Evolutionary conservation across 2,888 invertebrate species (phyloP).

Genomic region (Cordilura impudica): DNA sequence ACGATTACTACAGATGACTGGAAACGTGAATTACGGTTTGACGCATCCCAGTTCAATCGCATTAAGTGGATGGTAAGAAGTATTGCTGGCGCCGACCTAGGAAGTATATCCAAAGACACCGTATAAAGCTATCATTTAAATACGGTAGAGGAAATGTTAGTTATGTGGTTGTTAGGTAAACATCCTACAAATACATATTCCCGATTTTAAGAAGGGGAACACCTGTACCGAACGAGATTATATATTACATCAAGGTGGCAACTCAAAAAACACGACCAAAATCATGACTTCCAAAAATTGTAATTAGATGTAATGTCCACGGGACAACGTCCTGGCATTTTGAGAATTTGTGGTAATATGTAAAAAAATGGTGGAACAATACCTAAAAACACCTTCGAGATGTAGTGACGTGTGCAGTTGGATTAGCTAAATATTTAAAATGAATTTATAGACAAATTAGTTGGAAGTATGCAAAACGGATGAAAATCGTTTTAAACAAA

Average conservation of each 20-base stretch:
- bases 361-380: slow-evolving; percentile 11
- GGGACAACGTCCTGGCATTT: not conserved
- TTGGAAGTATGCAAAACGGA: no score
- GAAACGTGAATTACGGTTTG: slow-evolving; percentile 36
- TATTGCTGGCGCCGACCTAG: slow-evolving; percentile 1
- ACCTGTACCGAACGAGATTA: not conserved
- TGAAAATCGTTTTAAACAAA: no score
- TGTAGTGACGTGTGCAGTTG: no score
- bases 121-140: not conserved
- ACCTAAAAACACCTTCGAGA: no score
- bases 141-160: slow-evolving; percentile 15
- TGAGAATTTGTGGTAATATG: slow-evolving; percentile 1
- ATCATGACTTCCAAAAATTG: not conserved
- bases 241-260: slow-evolving; percentile 26
- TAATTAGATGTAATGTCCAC: not conserved
- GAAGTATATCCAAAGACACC: slow-evolving; percentile 13
- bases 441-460: no score
- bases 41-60: slow-evolving; percentile 38
- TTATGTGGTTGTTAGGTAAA: slow-evolving; percentile 18
- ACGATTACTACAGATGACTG: not conserved
- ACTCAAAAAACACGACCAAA: slow-evolving; percentile 12
- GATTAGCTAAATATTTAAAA: no score
- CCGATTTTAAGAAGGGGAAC: slow-evolving; percentile 5
- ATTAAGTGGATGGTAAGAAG: slow-evolving; percentile 24
- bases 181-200: slow-evolving; percentile 3